A percentile compares a stretch with the other conserved stretches of the same genome.
Evolutionary conservation across 2,888 invertebrate genomes (phyloP).

Genomic region (Pandemis corylana): DNA sequence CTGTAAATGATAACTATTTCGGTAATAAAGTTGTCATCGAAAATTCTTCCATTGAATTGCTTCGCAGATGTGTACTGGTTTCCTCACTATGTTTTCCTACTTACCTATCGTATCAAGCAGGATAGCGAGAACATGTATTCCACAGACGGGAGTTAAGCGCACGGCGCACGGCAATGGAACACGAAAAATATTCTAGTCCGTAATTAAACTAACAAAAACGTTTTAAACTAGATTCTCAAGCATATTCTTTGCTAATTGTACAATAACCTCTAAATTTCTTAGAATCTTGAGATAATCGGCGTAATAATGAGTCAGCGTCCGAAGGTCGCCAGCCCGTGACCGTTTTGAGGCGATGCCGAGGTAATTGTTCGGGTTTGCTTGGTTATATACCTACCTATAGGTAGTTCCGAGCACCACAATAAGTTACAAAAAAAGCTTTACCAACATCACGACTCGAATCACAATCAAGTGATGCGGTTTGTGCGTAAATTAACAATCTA

Average conservation of each 20-base stretch:
- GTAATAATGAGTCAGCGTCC: slow-evolving; percentile 55
- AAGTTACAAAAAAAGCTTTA: slow-evolving; percentile 50
- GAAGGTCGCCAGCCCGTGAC: slow-evolving; percentile 59
- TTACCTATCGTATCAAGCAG: no score
- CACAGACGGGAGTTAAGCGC: no score
- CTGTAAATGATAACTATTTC: neutral
- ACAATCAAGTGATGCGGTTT: slow-evolving; percentile 46
- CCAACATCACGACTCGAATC: slow-evolving; percentile 53
- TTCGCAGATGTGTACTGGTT: no score
- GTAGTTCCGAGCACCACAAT: slow-evolving; percentile 52
- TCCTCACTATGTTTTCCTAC: no score
- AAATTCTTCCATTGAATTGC: no score
- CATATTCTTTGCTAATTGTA: slow-evolving; percentile 32
- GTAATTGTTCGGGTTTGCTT: slow-evolving; percentile 45
- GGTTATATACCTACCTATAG: slow-evolving; percentile 50
- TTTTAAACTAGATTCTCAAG: slow-evolving; percentile 13
- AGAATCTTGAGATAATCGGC: slow-evolving; percentile 54
- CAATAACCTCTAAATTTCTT: slow-evolving; percentile 44
- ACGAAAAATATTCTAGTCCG: neutral
- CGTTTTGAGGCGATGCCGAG: slow-evolving; percentile 52
- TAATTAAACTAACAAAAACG: neutral
- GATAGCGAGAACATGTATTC: no score
- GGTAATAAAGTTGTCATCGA: neutral
- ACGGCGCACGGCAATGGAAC: no score
- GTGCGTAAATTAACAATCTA: slow-evolving; percentile 45